Base-by-base conservation (phyloP, 1,140 invertebrate genomes). In the Latrodectus geometricus region DNA sequence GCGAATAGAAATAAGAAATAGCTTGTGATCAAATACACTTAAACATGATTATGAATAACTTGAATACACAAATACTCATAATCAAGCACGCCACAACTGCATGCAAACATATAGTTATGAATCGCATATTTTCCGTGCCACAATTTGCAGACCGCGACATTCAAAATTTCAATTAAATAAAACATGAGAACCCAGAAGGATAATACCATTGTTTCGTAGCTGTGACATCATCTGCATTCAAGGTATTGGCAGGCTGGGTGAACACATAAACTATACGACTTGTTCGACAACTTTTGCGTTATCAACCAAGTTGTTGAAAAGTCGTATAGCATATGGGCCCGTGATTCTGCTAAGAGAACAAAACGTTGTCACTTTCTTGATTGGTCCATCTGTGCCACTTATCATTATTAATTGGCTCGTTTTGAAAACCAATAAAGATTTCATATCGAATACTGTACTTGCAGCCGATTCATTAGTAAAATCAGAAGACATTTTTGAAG, bases 221-320 rank as follows among this genome's bases (percentile, higher is more conserved):
- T n/a, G n/a, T 68, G 23, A 61, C 49, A n/a, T 14, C 35, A 35
- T 35, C 35, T 54, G 50, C 66, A 56, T 15, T 75, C 54, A 65
- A 21, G 23, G 17, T 9, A 9, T 17, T 21, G n/a, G 66, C 11
- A 11, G 49, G 49, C 49, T 77, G 52, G 74, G 20, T 56, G 83
- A 78, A 72, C 83, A n/a, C 83, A 78, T 72, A 86, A 72, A 86
- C 83, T 86, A 86, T 86, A 86, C 83, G 83, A 86, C 83, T 86
- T 86, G 73, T 86, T 86, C 83, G 83, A 86, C 83, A 86, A 86
- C 83, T 86, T 86, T 86, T 86, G 49, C 83, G 83, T 86, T 65
- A 86, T 86, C 74, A 86, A 86, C 83, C 83, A 86, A 86, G 83
- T 78, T 86, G 83, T 86, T 78, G 83, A 86, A 86, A 86, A 86